Conservation (phyloP, 2,888 invertebrate genomes). For the Eupithecia vulgata region DNA sequence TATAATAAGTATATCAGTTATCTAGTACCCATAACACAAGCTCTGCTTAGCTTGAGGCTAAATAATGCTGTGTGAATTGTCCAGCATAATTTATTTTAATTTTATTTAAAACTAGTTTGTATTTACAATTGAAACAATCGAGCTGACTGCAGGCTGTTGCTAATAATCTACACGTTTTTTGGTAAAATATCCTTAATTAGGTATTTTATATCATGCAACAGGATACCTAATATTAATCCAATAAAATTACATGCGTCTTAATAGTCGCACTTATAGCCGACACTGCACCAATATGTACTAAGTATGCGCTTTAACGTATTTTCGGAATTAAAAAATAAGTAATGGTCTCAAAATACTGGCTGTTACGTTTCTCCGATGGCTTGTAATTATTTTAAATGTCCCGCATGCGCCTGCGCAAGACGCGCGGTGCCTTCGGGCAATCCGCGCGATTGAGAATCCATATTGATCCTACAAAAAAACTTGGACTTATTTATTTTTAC, state of each 20-base stretch:
- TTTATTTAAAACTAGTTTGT: no score
- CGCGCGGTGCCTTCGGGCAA: constrained; percentile 67
- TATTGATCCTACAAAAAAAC: constrained; percentile 69
- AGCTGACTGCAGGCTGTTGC: no score
- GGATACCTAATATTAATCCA: constrained; percentile 52
- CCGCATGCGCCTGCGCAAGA: constrained; percentile 65
- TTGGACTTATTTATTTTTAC: constrained; percentile 36
- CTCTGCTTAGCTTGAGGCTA: no score
- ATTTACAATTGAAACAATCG: no score
- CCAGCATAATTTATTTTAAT: no score
- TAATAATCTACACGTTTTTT: no score
- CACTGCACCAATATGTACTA: constrained; percentile 71
- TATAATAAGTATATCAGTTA: no score
- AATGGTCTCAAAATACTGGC: constrained; percentile 83
- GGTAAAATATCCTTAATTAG: constrained; percentile 45
- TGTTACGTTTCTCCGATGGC: constrained; percentile 81
- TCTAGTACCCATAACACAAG: no score
- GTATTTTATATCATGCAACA: constrained; percentile 53
- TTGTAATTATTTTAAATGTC: constrained; percentile 85
- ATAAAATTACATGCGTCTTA: constrained; percentile 65
- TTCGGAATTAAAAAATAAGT: constrained; percentile 83
- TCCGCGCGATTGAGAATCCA: constrained; percentile 75
- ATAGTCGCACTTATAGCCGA: constrained; percentile 68
- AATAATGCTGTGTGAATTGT: no score
- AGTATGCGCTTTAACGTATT: constrained; percentile 74